phyloP scores from a whole-genome alignment of 2,797 vertebrate genomes.

The Alosa sapidissima region DNA sequence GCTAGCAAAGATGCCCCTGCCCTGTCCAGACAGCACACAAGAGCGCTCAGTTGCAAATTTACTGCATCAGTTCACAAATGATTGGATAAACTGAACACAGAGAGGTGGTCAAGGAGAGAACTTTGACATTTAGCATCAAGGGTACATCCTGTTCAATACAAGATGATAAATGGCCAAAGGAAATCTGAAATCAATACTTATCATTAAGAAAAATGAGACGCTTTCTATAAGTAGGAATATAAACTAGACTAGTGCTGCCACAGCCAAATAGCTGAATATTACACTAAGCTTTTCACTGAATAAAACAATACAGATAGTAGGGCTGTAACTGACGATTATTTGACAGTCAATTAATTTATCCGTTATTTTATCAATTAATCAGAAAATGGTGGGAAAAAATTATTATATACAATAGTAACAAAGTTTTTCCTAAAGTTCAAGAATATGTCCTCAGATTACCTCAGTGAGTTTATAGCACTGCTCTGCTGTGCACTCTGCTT shows the following conservation, averaged over 20 bases:
- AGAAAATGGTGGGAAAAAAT: no score
- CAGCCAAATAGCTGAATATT: not conserved
- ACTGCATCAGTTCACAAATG: not conserved
- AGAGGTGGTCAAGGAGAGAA: no score
- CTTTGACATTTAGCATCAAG: not conserved
- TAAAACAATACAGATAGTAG: no score
- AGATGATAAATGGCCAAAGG: not conserved
- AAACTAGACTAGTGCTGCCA: not conserved
- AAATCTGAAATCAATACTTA: not conserved
- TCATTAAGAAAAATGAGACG: not conserved
- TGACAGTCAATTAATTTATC: no score
- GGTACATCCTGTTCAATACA: not conserved
- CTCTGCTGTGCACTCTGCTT: conserved; percentile 96
- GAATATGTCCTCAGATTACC: conserved; percentile 65
- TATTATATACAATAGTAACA: no score
- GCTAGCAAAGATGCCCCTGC: conserved; percentile 92
- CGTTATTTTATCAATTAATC: no score
- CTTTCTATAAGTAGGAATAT: not conserved
- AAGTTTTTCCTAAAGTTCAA: no score
- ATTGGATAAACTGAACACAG: not conserved
- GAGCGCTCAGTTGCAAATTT: not conserved
- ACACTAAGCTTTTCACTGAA: not conserved
- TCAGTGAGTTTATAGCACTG: conserved; percentile 93
- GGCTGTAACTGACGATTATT: no score
- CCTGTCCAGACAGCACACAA: conserved; percentile 67